Evolutionary conservation across 2,113 vertebrate species (phyloP).

Genomic region (Ceyx cyanopectus): DNA sequence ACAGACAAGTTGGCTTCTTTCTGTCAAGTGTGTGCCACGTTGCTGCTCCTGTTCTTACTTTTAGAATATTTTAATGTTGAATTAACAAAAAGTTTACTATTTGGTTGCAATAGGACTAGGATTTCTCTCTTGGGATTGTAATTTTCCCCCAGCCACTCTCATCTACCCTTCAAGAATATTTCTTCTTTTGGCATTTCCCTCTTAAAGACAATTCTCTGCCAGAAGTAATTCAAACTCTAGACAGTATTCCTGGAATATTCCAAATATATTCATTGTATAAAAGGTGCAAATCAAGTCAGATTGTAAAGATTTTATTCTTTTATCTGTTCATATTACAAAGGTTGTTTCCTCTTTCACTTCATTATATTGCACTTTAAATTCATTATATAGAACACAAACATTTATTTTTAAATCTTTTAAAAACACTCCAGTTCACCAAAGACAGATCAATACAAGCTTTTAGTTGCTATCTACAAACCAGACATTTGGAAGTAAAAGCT

Average conservation of each 20-base stretch:
- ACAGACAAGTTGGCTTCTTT: not conserved
- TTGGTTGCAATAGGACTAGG: not conserved
- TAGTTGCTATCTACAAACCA: not conserved
- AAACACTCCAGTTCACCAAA: not conserved
- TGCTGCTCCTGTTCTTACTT: not conserved
- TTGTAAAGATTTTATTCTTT: not conserved
- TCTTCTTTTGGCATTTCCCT: not conserved
- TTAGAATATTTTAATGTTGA: not conserved
- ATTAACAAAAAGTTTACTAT: not conserved
- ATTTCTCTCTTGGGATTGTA: not conserved
- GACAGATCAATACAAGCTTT: slow-evolving; percentile 25
- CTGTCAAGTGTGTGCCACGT: not conserved
- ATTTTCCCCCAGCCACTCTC: not conserved
- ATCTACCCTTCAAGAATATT: not conserved
- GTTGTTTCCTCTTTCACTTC: not conserved
- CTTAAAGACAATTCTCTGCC: not conserved
- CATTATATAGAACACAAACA: not conserved
- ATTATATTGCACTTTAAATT: not conserved
- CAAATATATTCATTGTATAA: not conserved
- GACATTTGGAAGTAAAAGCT: not conserved
- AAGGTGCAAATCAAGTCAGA: not conserved
- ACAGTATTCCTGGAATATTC: not conserved
- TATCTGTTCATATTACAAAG: not conserved
- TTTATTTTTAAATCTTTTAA: not conserved
- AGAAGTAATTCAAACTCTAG: not conserved